Evolutionary conservation across 2,888 invertebrate species (phyloP), one percentile per base, ranked within the genome.

Genomic region (Sinohyriopsis cumingii): DNA sequence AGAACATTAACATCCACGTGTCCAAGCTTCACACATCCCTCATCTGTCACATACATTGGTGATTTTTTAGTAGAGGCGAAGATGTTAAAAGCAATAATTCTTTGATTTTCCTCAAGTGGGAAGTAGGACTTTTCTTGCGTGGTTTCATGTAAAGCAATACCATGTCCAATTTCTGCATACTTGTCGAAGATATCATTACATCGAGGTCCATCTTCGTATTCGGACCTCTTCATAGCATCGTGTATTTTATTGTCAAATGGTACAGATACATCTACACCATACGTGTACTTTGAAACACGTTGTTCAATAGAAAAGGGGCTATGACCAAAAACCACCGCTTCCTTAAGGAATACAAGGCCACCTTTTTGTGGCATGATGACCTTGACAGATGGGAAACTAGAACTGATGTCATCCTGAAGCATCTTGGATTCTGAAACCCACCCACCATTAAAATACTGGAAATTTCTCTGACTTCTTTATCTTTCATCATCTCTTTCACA

Each of bases 401-500:
- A 59, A 28, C 57, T 65, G 3, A 76, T 62, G 12, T 55, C 66
- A 6, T 59, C 15, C 33, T 76, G 73, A 19, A 76, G 28, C 15
- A 71, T 59, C 2, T 64, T 71, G 3, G 71, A 76, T 54, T 76
- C 76, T 5, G 76, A 71, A 76, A 76, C 4, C 76, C 76, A 18
- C 76, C 76, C 5, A 76, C 75, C 72, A 75, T 73, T 33, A 73
- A 60, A 20, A 73, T 73, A 5, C 65, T 73, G 24, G 62, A 18
- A 9, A 65, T 68, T 28, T 63, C 66, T 9, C 22, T 28, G 28
- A 67, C 57, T 22, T 65, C 68, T 3, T 45, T 55, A 53, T 68
- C 62, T n/a, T 56, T 63, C 24, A 73, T 24, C 5, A 73, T 24
- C 19, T 68, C 61, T 53, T 53, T 65, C 7, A 73, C 45, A 56